Evolutionary conservation across 1,140 invertebrate genomes (phyloP), one percentile per base, ranked within the genome.

Genomic region (Drosophila eugracilis): DNA sequence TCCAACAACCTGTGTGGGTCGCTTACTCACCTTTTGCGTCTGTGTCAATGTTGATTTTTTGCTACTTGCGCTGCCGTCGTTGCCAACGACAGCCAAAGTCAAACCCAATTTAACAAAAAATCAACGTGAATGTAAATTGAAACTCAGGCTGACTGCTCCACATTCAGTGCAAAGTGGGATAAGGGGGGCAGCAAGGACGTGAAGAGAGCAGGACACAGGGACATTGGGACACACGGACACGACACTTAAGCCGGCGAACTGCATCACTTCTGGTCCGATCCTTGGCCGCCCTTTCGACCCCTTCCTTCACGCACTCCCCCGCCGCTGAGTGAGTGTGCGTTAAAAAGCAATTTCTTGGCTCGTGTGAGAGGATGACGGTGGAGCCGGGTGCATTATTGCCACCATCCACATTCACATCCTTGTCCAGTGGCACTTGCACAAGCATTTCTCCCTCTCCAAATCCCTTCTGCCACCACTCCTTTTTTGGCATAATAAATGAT

Each of bases 61-160:
- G 78, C 73, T 66, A 71, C 63, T 75, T 74, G 53, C 36, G 30
- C 14, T 37, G 67, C 19, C 45, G 21, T 41, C 24, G 57, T 49
- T 63, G 34, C 24, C 36, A 58, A 32, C 74, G 79, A 75, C 79
- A 78, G 47, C 70, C 58, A 78, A 78, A 84, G 79, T 84, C 79
- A 84, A 84, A 84, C 79, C 70, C 79, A 78, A 84, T 84, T 84
- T 84, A 84, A 84, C 80, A 84, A 84, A 84, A 84, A 84, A 84
- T 84, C 79, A 84, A 84, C 79, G 79, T 84, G 69, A 84, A 84
- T 84, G 79, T 78, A 84, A 84, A 84, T 84, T 84, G 79, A 84
- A 84, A 84, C 79, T 74, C 50, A 70, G 54, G 41, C 57, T 45
- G 60, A 44, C 59, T 59, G 59, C 21, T 17, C 17, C 60, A 36